These are phyloP conservation scores for Aphyosemion australe DNA, from an alignment of 2,113 vertebrate genomes.

Conservation along the genomic window DNA sequence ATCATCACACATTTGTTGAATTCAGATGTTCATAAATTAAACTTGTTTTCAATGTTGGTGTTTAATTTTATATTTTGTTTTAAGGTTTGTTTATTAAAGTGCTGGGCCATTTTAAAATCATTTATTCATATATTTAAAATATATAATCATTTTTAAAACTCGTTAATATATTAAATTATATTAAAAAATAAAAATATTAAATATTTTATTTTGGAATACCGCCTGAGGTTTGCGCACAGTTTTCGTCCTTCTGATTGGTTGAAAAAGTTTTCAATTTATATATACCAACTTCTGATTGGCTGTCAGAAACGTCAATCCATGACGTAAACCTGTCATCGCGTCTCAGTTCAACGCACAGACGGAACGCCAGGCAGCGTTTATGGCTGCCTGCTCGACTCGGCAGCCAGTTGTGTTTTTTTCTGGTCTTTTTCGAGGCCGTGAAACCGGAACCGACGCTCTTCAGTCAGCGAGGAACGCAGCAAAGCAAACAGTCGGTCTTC, in stretches of 20 bases:
- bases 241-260: conserved; percentile 40
- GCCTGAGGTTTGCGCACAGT: conserved; percentile 34
- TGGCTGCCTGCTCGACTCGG: conserved; percentile 29
- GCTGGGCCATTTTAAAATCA: too few relatives aligned
- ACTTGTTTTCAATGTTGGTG: too few relatives aligned
- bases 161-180: too few relatives aligned
- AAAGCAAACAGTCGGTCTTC: background rate
- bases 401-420: background rate
- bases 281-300: conserved; percentile 44
- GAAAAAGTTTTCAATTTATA: conserved; percentile 48
- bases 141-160: too few relatives aligned
- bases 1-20: conserved; percentile 21
- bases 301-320: conserved; percentile 28
- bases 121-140: too few relatives aligned
- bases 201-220: conserved; percentile 67
- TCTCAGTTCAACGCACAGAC: conserved; percentile 28
- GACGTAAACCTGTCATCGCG: conserved; percentile 49
- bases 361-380: conserved; percentile 42
- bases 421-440: background rate
- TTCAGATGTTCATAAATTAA: background rate
- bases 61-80: too few relatives aligned
- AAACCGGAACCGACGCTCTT: background rate
- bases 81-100: too few relatives aligned
- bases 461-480: background rate
- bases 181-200: too few relatives aligned